Conservation (phyloP, 1,140 invertebrate genomes). For the Drosophila trapezifrons region DNA sequence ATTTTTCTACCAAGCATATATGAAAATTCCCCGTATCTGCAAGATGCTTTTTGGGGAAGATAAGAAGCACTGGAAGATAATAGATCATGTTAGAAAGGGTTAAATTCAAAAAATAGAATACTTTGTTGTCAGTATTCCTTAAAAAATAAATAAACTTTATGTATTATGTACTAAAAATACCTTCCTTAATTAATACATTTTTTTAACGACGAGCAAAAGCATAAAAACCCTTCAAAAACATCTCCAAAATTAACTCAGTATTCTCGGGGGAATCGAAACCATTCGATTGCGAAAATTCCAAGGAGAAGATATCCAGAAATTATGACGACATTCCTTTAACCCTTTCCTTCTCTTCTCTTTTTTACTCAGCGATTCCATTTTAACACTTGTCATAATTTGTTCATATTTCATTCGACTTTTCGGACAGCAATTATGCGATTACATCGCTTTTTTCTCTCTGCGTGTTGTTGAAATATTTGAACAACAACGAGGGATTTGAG, state of each 20-base stretch:
- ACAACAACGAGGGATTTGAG: neutral
- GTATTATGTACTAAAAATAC: neutral
- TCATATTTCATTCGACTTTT: constrained; percentile 20
- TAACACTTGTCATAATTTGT: constrained; percentile 58
- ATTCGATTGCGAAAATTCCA: constrained; percentile 2
- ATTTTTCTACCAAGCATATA: constrained; percentile 13
- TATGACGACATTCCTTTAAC: neutral
- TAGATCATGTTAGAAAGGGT: neutral
- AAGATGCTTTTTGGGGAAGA: neutral
- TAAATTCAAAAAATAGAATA: too few species aligned
- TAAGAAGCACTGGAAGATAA: neutral
- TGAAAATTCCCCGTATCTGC: constrained; percentile 14
- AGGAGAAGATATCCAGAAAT: neutral
- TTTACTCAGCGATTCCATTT: constrained; percentile 22
- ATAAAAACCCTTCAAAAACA: neutral
- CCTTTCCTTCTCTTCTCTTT: neutral
- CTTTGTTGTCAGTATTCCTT: too few species aligned
- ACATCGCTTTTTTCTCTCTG: constrained; percentile 13
- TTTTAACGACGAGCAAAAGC: rapidly evolving
- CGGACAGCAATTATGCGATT: constrained; percentile 52
- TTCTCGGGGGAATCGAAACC: neutral
- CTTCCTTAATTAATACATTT: neutral
- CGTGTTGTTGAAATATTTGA: constrained; percentile 22
- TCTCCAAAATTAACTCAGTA: neutral
- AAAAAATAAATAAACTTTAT: neutral